Percentiles rank a stretch among this genome's conserved stretches.
phyloP scores from a whole-genome alignment of 2,797 vertebrate genomes.

The Masticophis lateralis region DNA sequence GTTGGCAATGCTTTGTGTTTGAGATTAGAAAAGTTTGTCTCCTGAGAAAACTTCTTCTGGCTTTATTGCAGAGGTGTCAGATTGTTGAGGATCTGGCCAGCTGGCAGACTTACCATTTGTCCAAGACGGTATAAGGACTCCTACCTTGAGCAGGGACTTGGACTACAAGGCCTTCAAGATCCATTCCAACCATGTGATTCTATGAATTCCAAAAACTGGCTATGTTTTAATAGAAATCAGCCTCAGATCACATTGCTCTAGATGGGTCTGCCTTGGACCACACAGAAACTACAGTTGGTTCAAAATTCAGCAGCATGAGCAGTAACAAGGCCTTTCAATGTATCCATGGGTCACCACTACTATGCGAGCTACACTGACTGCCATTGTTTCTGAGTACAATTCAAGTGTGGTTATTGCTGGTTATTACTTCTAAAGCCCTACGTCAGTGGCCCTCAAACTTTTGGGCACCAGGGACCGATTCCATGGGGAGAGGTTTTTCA shows the following conservation, averaged over 20 bases:
- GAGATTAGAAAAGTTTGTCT: not conserved
- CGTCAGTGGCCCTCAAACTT: too few relatives aligned
- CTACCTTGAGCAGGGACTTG: not conserved
- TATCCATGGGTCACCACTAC: not conserved
- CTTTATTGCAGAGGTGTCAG: not conserved
- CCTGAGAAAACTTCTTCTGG: not conserved
- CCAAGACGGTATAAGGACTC: not conserved
- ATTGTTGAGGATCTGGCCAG: not conserved
- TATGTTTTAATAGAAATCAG: not conserved
- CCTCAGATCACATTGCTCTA: not conserved
- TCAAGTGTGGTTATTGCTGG: not conserved
- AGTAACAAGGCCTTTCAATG: not conserved
- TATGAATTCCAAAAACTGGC: not conserved
- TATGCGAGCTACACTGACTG: not conserved
- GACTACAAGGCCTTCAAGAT: not conserved
- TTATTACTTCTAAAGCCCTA: not conserved
- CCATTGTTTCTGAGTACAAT: not conserved
- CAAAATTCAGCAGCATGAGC: not conserved
- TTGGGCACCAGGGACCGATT: too few relatives aligned
- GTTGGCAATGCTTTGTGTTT: not conserved
- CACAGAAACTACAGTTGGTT: not conserved
- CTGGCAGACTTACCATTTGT: not conserved
- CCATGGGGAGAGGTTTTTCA: too few relatives aligned
- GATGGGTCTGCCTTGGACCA: not conserved
- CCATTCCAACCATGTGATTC: not conserved